These are phyloP conservation scores for Rhagoletis pomonella DNA, from an alignment of 1,140 invertebrate genomes.

Conservation along the genomic window DNA sequence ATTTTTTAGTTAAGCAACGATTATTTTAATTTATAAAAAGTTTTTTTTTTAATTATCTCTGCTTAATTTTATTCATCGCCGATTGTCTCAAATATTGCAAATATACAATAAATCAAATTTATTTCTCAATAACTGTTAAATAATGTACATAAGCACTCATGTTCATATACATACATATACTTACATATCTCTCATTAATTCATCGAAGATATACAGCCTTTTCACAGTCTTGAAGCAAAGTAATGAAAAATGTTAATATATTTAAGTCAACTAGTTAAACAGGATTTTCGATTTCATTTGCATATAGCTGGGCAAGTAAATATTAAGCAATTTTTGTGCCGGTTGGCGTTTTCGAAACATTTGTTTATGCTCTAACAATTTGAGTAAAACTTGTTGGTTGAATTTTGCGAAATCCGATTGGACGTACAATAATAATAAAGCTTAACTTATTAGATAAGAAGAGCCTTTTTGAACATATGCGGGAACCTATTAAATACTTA, in stretches of 20 bases:
- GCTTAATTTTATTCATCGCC: too few relatives aligned
- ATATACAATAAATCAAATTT: neutral
- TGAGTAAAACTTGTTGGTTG: neutral
- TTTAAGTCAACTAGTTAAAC: neutral
- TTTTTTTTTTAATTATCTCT: too few relatives aligned
- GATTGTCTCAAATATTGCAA: too few relatives aligned
- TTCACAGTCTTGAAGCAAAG: slow-evolving; percentile 6
- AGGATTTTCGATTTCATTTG: slow-evolving; percentile 9
- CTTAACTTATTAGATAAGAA: too few relatives aligned
- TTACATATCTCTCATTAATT: too few relatives aligned
- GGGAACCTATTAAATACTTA: too few relatives aligned
- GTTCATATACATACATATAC: too few relatives aligned
- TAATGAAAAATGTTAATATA: slow-evolving; percentile 25
- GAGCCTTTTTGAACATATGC: too few relatives aligned
- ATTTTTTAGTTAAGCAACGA: too few relatives aligned
- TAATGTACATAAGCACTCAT: too few relatives aligned
- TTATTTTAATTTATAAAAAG: too few relatives aligned
- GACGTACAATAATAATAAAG: too few relatives aligned
- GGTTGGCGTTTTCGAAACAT: neutral
- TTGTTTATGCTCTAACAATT: neutral
- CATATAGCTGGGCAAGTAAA: neutral
- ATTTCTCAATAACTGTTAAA: neutral
- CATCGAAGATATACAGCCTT: neutral
- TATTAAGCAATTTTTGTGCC: neutral
- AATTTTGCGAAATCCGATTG: neutral